Conservation (phyloP, 1,140 invertebrate species). For the Lepidurus couesii region DNA sequence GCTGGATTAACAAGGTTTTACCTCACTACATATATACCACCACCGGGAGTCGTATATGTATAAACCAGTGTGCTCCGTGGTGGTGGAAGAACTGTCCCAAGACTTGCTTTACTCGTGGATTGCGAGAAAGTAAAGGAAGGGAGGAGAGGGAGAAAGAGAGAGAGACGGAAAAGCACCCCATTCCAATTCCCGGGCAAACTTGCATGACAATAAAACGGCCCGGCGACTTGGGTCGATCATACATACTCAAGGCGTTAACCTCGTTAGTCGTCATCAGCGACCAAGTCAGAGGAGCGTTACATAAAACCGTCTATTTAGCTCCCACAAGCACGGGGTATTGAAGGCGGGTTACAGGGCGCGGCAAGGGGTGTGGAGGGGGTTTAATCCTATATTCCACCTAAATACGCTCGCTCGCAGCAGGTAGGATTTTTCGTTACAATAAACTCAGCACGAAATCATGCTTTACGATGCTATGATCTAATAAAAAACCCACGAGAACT, state of each 20-base stretch:
- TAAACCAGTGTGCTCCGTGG: background rate
- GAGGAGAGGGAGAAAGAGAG: background rate
- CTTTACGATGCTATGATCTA: background rate
- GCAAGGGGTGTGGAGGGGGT: too few relatives aligned
- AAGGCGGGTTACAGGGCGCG: too few relatives aligned
- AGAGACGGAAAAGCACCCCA: background rate
- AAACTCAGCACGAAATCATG: background rate
- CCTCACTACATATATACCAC: background rate
- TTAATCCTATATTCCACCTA: background rate
- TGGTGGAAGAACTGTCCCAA: background rate
- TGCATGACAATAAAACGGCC: conserved; percentile 18
- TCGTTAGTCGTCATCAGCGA: conserved; percentile 21
- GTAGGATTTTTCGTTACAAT: background rate
- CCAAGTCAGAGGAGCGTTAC: background rate
- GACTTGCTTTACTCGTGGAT: background rate
- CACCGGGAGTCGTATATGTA: background rate
- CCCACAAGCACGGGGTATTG: background rate
- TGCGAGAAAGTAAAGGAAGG: background rate
- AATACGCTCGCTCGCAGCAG: background rate
- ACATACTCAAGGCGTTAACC: conserved; percentile 17
- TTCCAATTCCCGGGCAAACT: background rate
- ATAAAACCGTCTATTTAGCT: background rate
- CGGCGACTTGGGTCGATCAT: conserved; percentile 17
- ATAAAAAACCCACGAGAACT: background rate
- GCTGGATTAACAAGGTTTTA: background rate